These are phyloP conservation scores for Antedon mediterranea DNA, from an alignment of 53 echinoderm and acorn worm genomes.

Conservation along the genomic window DNA sequence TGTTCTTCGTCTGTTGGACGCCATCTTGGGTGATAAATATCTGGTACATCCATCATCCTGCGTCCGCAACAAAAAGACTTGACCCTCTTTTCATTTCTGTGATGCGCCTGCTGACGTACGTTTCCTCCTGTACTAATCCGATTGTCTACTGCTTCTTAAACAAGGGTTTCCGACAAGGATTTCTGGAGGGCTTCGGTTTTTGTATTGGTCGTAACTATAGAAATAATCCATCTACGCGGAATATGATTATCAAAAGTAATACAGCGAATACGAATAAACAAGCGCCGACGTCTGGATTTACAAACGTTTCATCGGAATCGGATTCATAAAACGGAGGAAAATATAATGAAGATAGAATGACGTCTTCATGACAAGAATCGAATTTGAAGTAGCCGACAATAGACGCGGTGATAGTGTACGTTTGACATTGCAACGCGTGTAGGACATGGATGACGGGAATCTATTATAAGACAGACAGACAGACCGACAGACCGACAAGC, in stretches of 20 bases:
- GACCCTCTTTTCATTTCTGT: slow-evolving; percentile 24
- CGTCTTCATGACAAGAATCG: too few relatives aligned
- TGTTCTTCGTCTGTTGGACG: slow-evolving; percentile 88
- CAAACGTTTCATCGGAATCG: background rate
- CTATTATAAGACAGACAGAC: too few relatives aligned
- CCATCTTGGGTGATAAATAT: slow-evolving; percentile 77
- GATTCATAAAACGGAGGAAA: background rate
- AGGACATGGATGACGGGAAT: too few relatives aligned
- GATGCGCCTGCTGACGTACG: slow-evolving; percentile 54
- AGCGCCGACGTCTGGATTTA: background rate
- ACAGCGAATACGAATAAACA: background rate
- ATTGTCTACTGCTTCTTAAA: slow-evolving; percentile 98
- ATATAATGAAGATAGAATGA: too few relatives aligned
- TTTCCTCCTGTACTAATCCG: slow-evolving; percentile 79
- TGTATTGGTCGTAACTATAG: slow-evolving; percentile 21
- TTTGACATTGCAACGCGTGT: too few relatives aligned
- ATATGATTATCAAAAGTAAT: background rate
- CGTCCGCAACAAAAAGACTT: background rate
- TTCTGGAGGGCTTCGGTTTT: slow-evolving; percentile 71
- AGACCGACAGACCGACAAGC: too few relatives aligned
- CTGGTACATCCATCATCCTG: slow-evolving; percentile 40
- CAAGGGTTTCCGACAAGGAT: slow-evolving; percentile 85
- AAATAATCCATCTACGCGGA: background rate
- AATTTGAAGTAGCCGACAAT: too few relatives aligned
- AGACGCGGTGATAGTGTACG: too few relatives aligned